Evolutionary conservation across 2,797 vertebrate species (phyloP).

Genomic region (Channa striata): DNA sequence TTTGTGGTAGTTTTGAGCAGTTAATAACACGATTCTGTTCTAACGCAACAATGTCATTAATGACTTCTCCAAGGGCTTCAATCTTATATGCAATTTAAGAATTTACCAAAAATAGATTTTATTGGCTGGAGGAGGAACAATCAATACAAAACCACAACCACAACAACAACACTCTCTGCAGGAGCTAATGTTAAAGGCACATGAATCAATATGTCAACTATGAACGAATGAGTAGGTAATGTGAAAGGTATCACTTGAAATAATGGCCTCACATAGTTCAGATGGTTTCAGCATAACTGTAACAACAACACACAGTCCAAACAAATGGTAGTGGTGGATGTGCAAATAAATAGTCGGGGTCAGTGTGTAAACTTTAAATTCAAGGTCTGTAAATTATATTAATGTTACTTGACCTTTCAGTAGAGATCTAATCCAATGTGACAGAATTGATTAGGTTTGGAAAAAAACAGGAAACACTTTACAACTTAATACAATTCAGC

Average conservation of each 20-base stretch:
- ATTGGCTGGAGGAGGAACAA: background rate
- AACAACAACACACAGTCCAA: background rate
- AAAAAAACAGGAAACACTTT: too few species aligned
- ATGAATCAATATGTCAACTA: background rate
- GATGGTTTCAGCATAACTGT: background rate
- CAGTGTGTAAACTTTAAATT: too few species aligned
- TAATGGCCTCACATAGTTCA: background rate
- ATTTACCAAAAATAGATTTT: background rate
- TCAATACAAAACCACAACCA: constrained; percentile 1
- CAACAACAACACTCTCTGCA: background rate
- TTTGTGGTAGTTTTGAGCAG: too few species aligned
- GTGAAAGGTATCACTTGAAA: background rate
- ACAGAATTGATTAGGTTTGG: too few species aligned
- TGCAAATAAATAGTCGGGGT: too few species aligned
- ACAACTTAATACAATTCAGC: too few species aligned
- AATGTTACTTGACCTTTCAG: too few species aligned
- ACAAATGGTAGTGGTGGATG: too few species aligned
- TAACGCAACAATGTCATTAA: background rate
- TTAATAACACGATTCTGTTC: too few species aligned
- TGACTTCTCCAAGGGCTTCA: background rate
- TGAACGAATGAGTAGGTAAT: background rate
- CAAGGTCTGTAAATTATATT: too few species aligned
- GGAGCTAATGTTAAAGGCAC: background rate
- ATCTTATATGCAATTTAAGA: background rate
- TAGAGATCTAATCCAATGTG: too few species aligned